Evolutionary conservation across 2,797 vertebrate species (phyloP).

Genomic region (Clarias platycephalus): DNA sequence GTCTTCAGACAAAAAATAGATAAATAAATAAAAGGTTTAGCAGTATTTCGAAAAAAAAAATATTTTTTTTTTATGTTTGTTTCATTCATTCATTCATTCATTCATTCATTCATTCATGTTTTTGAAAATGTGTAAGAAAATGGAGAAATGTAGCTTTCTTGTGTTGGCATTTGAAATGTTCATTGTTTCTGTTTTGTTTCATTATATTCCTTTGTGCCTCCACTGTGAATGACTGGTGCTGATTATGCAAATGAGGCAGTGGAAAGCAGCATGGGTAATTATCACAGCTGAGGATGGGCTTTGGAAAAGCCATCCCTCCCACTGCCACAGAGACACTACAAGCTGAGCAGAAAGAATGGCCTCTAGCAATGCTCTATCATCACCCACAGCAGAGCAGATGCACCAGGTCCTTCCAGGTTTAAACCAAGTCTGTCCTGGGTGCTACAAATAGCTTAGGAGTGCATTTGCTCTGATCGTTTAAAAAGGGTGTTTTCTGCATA

Average conservation of each 20-base stretch:
- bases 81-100: neutral
- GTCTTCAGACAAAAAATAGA: neutral
- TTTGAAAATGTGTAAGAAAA: slow-evolving; percentile 34
- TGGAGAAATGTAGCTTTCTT: slow-evolving; percentile 60
- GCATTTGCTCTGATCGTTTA: neutral
- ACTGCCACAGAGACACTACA: slow-evolving; percentile 56
- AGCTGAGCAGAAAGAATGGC: slow-evolving; percentile 46
- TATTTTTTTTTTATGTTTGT: neutral
- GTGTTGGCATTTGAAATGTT: slow-evolving; percentile 66
- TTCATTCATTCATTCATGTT: slow-evolving; percentile 11
- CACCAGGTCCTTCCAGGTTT: slow-evolving; percentile 27
- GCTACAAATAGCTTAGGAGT: slow-evolving; percentile 21
- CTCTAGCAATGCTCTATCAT: slow-evolving; percentile 13
- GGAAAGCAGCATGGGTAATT: slow-evolving; percentile 79
- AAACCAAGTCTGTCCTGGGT: slow-evolving; percentile 1
- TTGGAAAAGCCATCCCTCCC: slow-evolving; percentile 69
- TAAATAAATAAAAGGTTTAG: neutral
- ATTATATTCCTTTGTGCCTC: slow-evolving; percentile 79
- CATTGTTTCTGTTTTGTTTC: slow-evolving; percentile 75
- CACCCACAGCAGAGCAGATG: slow-evolving; percentile 29
- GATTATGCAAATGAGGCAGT: slow-evolving; percentile 78
- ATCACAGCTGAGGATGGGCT: slow-evolving; percentile 72
- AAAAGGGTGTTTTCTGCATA: neutral
- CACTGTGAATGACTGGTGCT: slow-evolving; percentile 77
- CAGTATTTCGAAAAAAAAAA: neutral